Evolutionary conservation across 2,797 vertebrate genomes (phyloP), one percentile per base, ranked within the genome.

Genomic region (Xyrichtys novacula): DNA sequence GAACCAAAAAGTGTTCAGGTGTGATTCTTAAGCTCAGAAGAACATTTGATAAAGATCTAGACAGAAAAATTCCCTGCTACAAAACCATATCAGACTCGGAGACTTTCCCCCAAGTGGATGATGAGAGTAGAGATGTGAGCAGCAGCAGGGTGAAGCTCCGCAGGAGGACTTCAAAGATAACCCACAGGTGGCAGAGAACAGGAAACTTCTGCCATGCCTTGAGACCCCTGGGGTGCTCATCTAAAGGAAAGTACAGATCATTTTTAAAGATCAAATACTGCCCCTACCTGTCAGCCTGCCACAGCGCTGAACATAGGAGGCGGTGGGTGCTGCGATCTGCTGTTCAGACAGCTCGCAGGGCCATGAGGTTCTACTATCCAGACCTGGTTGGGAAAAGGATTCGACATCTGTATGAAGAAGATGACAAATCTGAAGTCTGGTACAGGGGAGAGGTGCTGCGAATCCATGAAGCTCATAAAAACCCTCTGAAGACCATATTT

Each of bases 361-460:
- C 86, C 28, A 71, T 85, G 29, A 87, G 84, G 50, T 40, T 81
- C 22, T 53, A 46, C 61, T 95, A 93, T 75, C 95, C 96, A 0
- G 94, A 96, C 58, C 86, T 96, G 65, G 93, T 97, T 55, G 95
- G 95, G 0, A 91, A 94, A 83, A 93, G 83, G 62, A 95, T 95
- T 56, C 82, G 80, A 3, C 96, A 95, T 68, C 86, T 96, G 53
- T 97, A 96, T 10, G 95, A 96, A 72, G 95, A 96, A 76, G 92
- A 93, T 0, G 95, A 95, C 74, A 94, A 95, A 67, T 91, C 90
- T 0, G 95, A 96, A 58, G 92, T 92, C 44, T 96, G 95, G 95
- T 95, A 95, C 74, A 84, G 82, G 29, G 95, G 95, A 7, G 84
- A 91, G 65, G 95, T 96, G 55, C 47, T 95, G 54, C 62, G 92